Percentiles rank a stretch among this genome's conserved stretches.
Evolutionary conservation across 2,797 vertebrate genomes (phyloP).

Genomic region (Phoeniculus purpureus): DNA sequence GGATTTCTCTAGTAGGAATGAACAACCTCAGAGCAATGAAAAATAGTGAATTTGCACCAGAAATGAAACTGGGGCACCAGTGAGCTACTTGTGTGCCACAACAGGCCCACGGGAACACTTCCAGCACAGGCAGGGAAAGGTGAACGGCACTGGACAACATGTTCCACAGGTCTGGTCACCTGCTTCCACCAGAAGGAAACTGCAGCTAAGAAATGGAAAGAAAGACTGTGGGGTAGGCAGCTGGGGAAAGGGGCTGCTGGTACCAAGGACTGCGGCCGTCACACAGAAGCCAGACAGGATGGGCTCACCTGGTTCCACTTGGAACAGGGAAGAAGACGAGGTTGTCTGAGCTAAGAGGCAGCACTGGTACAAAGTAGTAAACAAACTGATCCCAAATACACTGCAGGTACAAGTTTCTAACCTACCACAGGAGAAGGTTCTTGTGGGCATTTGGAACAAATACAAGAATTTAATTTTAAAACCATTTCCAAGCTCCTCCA

Average conservation of each 20-base stretch:
- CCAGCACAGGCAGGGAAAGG: background rate
- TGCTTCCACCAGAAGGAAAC: too few relatives aligned
- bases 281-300: too few relatives aligned
- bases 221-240: too few relatives aligned
- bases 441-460: background rate
- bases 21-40: background rate
- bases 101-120: background rate
- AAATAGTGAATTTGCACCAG: background rate
- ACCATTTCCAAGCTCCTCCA: background rate
- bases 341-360: background rate
- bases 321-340: background rate
- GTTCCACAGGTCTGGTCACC: too few relatives aligned
- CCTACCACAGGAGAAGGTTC: background rate
- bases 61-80: too few relatives aligned
- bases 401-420: background rate
- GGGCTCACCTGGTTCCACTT: too few relatives aligned
- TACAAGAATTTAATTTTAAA: background rate
- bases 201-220: too few relatives aligned
- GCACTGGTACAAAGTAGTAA: background rate
- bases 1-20: background rate
- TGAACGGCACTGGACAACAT: too few relatives aligned
- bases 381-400: background rate
- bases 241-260: too few relatives aligned
- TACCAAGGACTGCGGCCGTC: too few relatives aligned
- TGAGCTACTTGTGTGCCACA: background rate